These are phyloP conservation scores for Suricata suricatta DNA, from an alignment of 2,113 vertebrate genomes.

Conservation along the genomic window DNA sequence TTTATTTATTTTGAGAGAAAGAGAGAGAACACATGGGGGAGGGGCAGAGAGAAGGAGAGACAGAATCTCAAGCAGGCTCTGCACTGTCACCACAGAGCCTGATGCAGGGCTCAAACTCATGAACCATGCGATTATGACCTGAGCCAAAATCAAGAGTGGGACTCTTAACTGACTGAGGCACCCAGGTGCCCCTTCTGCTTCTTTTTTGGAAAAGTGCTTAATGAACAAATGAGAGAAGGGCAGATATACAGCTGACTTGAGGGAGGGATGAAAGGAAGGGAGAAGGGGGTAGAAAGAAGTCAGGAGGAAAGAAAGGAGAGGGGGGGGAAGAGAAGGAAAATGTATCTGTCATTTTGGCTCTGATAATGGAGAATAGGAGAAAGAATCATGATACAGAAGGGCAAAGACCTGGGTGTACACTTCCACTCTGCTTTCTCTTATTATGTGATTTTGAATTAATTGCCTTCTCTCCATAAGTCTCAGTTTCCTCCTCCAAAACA, in stretches of 20 bases:
- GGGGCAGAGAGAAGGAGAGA: too few species aligned
- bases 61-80: too few species aligned
- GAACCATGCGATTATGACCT: too few species aligned
- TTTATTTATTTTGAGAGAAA: too few species aligned
- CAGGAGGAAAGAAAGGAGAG: background rate
- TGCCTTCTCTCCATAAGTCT: background rate
- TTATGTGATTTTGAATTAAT: background rate
- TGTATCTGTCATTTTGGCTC: background rate
- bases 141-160: too few species aligned
- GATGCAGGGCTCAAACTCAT: too few species aligned
- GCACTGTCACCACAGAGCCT: too few species aligned
- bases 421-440: background rate
- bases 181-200: background rate
- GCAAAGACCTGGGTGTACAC: background rate
- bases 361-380: background rate
- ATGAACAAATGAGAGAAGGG: background rate
- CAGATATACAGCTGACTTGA: background rate
- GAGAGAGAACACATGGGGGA: too few species aligned
- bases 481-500: background rate
- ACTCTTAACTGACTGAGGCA: too few species aligned
- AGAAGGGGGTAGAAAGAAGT: background rate
- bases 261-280: background rate
- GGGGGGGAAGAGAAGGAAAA: accelerated
- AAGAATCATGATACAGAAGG: background rate
- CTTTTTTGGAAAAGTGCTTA: background rate